Evolutionary conservation across 2,113 vertebrate species (phyloP), one percentile per base, ranked within the genome.

Genomic region (Pseudorhombus dupliciocellatus): DNA sequence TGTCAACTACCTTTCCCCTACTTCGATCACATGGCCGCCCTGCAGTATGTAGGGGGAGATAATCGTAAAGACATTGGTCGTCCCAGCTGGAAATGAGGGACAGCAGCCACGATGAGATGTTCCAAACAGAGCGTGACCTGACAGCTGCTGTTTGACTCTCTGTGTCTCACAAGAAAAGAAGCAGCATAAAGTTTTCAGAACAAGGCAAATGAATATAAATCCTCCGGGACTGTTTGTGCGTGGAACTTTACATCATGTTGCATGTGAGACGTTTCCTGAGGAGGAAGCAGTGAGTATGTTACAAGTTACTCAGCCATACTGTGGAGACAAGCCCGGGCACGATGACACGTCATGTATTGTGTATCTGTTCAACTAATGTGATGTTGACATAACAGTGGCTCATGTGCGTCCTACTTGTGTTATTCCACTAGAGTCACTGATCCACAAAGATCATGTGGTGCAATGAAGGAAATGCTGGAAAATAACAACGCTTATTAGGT

Each of bases 1-100:
- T 53, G 77, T 62, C 58, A 26, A 44, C 62, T 37, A 88, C 88
- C 91, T 92, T 89, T 93, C 78, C 79, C 92, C 89, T 65, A 91
- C 81, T 94, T 91, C 3, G 4, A 51, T 84, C 87, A 87, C 75
- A 83, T 71, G 81, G 57, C 46, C 7, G 42, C 54, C n/a, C 22
- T 30, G 25, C 11, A 63, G 73, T 75, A 79, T 88, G 81, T 76
- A 58, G 68, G 73, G 52, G n/a, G 68, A 40, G 53, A 44, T 28
- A 24, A 78, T 68, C 44, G 57, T 72, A 56, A 52, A 52, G 1
- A 15, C n/a, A 26, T 28, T 74, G 66, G 65, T 53, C 64, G 24
- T 66, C 59, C 48, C 53, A 22, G 67, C 66, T 77, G 82, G 68
- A 81, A 83, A 69, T 56, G 60, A 22, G 28, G 55, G 62, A 73